Evolutionary conservation across 2,888 invertebrate genomes (phyloP).

Genomic region (Pomacea canaliculata): DNA sequence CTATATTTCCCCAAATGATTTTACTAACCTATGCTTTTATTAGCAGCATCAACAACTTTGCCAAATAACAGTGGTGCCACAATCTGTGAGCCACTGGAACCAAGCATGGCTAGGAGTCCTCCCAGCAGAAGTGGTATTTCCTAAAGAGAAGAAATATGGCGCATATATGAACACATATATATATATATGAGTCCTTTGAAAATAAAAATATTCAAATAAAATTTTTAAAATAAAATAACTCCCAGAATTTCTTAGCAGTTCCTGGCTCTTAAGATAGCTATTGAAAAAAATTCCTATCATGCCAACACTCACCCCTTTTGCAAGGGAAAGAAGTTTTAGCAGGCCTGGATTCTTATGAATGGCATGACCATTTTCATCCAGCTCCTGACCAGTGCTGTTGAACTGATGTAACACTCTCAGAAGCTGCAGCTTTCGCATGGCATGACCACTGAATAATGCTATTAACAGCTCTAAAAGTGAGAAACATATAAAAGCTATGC

Average conservation of each 20-base stretch:
- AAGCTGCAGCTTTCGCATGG: constrained; percentile 52
- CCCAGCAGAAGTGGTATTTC: constrained; percentile 9
- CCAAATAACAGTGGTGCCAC: constrained; percentile 67
- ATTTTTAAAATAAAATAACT: too few relatives aligned
- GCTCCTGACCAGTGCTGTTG: constrained; percentile 56
- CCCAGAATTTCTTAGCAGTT: too few relatives aligned
- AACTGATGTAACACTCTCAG: constrained; percentile 51
- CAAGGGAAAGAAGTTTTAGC: constrained; percentile 51
- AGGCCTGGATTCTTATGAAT: constrained; percentile 52
- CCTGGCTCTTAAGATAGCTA: too few relatives aligned
- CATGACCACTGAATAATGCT: constrained; percentile 42
- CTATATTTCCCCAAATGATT: too few relatives aligned
- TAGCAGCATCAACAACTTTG: constrained; percentile 65
- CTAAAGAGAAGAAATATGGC: background rate
- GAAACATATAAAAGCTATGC: constrained; percentile 53
- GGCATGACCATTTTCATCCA: constrained; percentile 60
- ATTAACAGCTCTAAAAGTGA: constrained; percentile 52
- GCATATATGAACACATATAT: too few relatives aligned
- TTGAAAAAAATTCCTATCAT: too few relatives aligned
- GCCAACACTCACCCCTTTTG: constrained; percentile 52
- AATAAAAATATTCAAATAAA: too few relatives aligned
- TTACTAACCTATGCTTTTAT: constrained; percentile 55
- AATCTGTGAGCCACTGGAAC: constrained; percentile 27
- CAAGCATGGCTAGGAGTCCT: constrained; percentile 11
- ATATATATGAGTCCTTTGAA: too few relatives aligned